These are phyloP conservation scores for Chloroceryle inda DNA, from an alignment of 2,797 vertebrate genomes.

Conservation along the genomic window DNA sequence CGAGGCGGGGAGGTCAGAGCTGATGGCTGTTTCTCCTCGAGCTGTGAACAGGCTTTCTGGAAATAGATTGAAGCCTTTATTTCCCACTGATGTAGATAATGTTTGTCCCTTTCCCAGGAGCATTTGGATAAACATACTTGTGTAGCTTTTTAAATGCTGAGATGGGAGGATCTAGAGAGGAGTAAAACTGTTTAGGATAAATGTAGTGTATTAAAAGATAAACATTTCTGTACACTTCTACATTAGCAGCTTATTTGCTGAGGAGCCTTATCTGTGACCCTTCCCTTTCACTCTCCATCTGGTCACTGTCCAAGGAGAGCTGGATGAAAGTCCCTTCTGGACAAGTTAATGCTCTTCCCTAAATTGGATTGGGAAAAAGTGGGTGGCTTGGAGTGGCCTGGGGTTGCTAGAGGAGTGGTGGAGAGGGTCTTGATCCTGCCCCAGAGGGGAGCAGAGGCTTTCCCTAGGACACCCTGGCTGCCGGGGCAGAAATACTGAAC, in stretches of 20 bases:
- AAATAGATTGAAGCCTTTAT: neutral
- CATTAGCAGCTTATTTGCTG: neutral
- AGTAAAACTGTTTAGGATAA: neutral
- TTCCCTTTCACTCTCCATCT: conserved; percentile 52
- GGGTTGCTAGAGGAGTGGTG: neutral
- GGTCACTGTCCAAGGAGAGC: neutral
- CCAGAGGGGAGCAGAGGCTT: accelerated
- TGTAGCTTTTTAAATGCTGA: neutral
- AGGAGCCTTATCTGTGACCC: neutral
- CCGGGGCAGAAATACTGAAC: neutral
- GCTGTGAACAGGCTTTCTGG: neutral
- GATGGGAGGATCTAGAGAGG: neutral
- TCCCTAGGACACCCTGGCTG: accelerated
- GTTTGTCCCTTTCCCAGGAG: neutral
- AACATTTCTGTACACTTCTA: neutral
- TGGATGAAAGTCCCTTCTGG: conserved; percentile 20
- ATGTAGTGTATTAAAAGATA: neutral
- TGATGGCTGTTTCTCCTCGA: neutral
- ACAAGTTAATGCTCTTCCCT: conserved; percentile 20
- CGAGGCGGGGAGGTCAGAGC: neutral
- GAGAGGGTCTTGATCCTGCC: neutral
- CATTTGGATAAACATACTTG: neutral
- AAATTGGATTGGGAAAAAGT: conserved; percentile 1
- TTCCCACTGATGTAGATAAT: neutral
- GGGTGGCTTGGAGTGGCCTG: neutral